Conservation (phyloP, 2,888 invertebrate genomes). For the Lissocephala sabroskyi region DNA sequence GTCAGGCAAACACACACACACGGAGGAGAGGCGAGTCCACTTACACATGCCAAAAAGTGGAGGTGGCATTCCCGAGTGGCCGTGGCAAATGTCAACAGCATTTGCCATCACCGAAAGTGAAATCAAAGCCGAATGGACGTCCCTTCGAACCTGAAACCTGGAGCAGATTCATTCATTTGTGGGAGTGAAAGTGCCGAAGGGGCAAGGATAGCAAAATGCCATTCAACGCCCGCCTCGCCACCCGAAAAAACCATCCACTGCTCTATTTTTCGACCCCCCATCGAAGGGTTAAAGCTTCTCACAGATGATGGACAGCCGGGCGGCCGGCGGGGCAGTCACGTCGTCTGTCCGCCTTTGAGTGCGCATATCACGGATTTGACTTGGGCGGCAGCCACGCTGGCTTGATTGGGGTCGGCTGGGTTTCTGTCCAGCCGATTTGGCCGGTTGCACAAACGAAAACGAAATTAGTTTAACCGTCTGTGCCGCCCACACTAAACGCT, state of each 20-base stretch:
- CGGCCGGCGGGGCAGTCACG: neutral
- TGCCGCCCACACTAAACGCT: constrained; percentile 15
- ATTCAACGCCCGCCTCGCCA: constrained; percentile 36
- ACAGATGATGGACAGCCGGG: constrained; percentile 40
- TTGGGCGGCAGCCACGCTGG: too few species aligned
- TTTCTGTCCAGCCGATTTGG: neutral
- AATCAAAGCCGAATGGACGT: constrained; percentile 34
- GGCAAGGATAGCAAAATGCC: constrained; percentile 46
- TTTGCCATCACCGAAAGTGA: constrained; percentile 50
- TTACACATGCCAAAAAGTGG: constrained; percentile 5
- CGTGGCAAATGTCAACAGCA: constrained; percentile 50
- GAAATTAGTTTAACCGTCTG: constrained; percentile 55
- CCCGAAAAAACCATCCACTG: neutral
- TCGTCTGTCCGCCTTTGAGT: constrained; percentile 7
- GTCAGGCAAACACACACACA: constrained; percentile 17
- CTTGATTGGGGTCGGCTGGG: constrained; percentile 8
- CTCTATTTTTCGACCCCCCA: neutral
- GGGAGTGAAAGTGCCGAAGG: constrained; percentile 52
- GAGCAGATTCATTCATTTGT: too few species aligned
- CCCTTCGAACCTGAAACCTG: too few species aligned
- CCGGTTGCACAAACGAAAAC: constrained; percentile 29
- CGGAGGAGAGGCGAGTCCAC: neutral
- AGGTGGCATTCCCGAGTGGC: constrained; percentile 7
- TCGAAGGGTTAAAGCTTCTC: constrained; percentile 15
- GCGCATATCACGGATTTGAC: constrained; percentile 17